Conservation (phyloP, 2,113 vertebrate genomes). For the Pogona vitticeps region DNA sequence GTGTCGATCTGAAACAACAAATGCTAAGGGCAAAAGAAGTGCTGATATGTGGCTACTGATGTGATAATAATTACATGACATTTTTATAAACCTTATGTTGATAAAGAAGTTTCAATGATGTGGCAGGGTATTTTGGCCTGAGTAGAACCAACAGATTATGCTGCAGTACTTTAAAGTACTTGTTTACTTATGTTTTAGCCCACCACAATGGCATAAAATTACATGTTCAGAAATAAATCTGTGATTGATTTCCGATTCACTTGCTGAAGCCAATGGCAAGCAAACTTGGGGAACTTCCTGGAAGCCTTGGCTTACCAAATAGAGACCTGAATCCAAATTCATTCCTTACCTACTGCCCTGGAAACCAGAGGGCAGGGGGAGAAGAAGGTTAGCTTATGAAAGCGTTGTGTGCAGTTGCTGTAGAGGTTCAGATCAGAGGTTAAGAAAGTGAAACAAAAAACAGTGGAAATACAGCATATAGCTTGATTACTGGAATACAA, state of each 20-base stretch:
- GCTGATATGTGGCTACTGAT: not conserved
- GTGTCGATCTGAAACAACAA: not conserved
- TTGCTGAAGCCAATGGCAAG: not conserved
- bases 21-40: not conserved
- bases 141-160: too few species aligned
- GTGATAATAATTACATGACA: not conserved
- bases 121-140: not conserved
- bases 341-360: too few species aligned
- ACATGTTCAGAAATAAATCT: not conserved
- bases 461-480: not conserved
- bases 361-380: not conserved
- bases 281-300: not conserved
- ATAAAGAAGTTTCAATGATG: not conserved
- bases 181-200: not conserved
- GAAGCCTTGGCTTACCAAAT: not conserved
- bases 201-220: not conserved
- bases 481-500: not conserved
- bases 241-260: not conserved
- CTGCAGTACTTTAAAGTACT: not conserved
- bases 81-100: not conserved
- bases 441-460: not conserved
- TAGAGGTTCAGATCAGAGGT: not conserved
- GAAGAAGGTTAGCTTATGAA: not conserved
- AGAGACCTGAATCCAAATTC: not conserved
- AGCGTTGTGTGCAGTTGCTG: not conserved